Evolutionary conservation across 2,888 invertebrate species (phyloP).

Genomic region (Nymphalis urticae): DNA sequence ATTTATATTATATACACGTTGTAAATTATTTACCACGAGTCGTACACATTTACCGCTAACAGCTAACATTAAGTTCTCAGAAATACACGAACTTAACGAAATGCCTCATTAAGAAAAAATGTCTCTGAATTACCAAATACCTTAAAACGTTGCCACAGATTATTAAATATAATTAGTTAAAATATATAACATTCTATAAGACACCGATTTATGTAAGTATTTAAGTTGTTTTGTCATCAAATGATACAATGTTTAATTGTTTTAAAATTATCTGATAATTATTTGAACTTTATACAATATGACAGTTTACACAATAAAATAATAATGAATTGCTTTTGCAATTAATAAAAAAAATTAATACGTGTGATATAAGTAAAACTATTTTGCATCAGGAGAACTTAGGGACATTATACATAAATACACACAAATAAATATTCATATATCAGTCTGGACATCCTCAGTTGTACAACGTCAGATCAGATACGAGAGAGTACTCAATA

Average conservation of each 20-base stretch:
- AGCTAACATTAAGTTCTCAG: constrained; percentile 26
- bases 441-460: too few species aligned
- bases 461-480: too few species aligned
- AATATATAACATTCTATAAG: constrained; percentile 11
- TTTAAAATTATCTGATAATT: too few species aligned
- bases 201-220: background rate
- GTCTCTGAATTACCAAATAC: constrained; percentile 27
- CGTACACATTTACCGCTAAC: constrained; percentile 14
- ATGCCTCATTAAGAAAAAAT: constrained; percentile 34
- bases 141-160: constrained; percentile 7
- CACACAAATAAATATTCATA: too few species aligned
- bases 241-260: too few species aligned
- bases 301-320: background rate
- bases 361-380: too few species aligned
- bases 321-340: too few species aligned
- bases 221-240: background rate
- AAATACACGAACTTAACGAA: constrained; percentile 24
- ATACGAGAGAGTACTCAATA: too few species aligned
- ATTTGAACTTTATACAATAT: background rate
- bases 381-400: too few species aligned
- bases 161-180: constrained; percentile 22
- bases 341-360: too few species aligned
- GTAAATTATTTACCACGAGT: constrained; percentile 5
- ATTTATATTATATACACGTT: background rate
- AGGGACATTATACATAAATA: too few species aligned